Percentiles rank a stretch among this genome's conserved stretches.
These are phyloP conservation scores for Tetragonisca angustula DNA, from an alignment of 2,888 invertebrate genomes.

Conservation along the genomic window DNA sequence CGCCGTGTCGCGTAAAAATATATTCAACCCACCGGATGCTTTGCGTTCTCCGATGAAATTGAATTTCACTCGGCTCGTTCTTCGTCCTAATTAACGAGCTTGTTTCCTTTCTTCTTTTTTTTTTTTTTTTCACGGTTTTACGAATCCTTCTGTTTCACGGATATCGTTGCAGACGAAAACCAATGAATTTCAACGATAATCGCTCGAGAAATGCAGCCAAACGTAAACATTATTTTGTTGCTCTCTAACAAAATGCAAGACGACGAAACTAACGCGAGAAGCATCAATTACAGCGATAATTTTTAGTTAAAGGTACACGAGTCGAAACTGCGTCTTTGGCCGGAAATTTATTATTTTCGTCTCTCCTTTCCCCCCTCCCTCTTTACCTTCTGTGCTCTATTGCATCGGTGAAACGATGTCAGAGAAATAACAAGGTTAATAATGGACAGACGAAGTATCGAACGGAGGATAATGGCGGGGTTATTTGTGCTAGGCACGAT, in stretches of 20 bases:
- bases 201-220: background rate
- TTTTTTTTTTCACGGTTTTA: background rate
- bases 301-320: background rate
- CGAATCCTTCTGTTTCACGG: background rate
- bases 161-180: background rate
- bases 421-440: slow-evolving; percentile 32
- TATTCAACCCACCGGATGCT: slow-evolving; percentile 9
- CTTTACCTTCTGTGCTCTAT: background rate
- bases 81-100: background rate
- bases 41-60: slow-evolving; percentile 61
- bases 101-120: background rate
- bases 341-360: background rate
- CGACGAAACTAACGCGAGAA: slow-evolving; percentile 32
- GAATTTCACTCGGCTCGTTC: slow-evolving; percentile 52
- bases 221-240: too few species aligned
- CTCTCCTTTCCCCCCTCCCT: background rate
- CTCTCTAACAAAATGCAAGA: background rate
- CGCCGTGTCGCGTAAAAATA: slow-evolving; percentile 2
- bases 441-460: slow-evolving; percentile 20
- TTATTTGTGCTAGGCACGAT: slow-evolving; percentile 34
- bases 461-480: background rate
- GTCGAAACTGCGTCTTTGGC: background rate
- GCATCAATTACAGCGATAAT: slow-evolving; percentile 34
- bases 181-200: background rate
- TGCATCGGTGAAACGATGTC: slow-evolving; percentile 11